These are phyloP conservation scores for Phrynocephalus guinanensis DNA, from an alignment of 2,797 vertebrate genomes.

Conservation along the genomic window DNA sequence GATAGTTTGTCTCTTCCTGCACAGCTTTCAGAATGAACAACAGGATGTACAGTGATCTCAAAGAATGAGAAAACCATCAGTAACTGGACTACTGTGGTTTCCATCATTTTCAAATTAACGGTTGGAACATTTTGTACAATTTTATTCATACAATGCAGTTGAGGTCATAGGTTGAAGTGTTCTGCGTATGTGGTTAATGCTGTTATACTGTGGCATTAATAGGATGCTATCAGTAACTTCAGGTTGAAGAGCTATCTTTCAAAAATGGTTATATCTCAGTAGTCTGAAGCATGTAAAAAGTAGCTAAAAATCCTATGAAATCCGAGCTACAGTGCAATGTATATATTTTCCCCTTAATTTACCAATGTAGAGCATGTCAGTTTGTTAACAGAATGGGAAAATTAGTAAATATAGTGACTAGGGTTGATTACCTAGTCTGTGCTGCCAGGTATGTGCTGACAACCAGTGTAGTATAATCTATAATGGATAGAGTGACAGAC, in stretches of 20 bases:
- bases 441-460: too few species aligned
- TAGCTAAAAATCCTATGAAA: neutral
- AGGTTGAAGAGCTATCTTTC: neutral
- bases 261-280: neutral
- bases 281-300: neutral
- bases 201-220: neutral
- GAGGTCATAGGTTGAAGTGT: neutral
- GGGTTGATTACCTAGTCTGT: too few species aligned
- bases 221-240: neutral
- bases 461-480: too few species aligned
- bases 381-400: neutral
- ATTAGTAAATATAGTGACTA: neutral
- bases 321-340: neutral
- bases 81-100: neutral
- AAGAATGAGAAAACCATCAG: neutral
- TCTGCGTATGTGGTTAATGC: neutral
- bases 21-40: neutral
- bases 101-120: neutral
- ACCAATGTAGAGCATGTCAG: neutral
- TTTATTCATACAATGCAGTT: neutral
- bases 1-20: neutral
- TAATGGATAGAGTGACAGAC: too few species aligned
- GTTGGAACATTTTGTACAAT: neutral
- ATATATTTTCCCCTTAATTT: neutral
- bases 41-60: neutral